Conservation (phyloP, 2,113 vertebrate species). For the Echinops telfairi region DNA sequence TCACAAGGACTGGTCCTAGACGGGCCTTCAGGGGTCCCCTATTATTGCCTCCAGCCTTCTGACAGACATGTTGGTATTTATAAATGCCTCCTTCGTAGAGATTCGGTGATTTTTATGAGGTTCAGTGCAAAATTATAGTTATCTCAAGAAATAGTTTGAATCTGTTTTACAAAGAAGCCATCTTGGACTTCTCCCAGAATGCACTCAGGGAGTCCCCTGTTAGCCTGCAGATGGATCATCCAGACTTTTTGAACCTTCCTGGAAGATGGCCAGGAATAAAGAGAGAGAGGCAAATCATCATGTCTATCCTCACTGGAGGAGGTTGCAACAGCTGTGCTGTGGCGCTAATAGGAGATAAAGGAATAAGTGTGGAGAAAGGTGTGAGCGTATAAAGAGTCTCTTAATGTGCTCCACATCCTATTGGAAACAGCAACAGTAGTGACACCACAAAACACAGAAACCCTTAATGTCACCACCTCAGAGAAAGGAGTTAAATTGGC, state of each 20-base stretch:
- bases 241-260: not conserved
- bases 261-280: not conserved
- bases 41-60: not conserved
- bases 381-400: not conserved
- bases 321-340: not conserved
- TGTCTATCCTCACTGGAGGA: not conserved
- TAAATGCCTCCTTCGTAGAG: not conserved
- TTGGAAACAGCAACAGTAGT: not conserved
- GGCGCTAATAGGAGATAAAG: rapidly evolving
- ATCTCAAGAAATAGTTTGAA: not conserved
- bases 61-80: not conserved
- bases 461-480: not conserved
- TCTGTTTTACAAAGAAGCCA: constrained; percentile 10
- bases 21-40: not conserved
- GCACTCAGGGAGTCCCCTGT: not conserved
- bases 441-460: not conserved
- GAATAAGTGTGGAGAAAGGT: not conserved
- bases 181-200: not conserved
- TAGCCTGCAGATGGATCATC: not conserved
- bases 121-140: not conserved
- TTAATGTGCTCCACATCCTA: not conserved
- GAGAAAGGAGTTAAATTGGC: not conserved
- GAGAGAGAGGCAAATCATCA: not conserved
- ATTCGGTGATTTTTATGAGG: not conserved
- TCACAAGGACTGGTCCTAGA: not conserved